A percentile compares a stretch with the other conserved stretches of the same genome.
Conservation (phyloP, 2,888 invertebrate genomes). For the Cetonia aurata region DNA sequence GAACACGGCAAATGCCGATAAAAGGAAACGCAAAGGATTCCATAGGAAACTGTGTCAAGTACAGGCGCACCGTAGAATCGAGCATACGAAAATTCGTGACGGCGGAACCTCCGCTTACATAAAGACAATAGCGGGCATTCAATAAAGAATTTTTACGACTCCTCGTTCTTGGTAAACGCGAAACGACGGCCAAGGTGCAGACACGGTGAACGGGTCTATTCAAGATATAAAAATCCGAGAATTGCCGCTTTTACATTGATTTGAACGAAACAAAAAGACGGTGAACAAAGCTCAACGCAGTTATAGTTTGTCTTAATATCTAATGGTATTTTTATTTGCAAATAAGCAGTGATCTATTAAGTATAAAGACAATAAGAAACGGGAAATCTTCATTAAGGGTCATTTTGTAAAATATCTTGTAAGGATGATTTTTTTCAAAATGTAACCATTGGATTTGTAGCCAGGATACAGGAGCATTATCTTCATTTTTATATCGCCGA, state of each 20-base stretch:
- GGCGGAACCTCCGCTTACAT: neutral
- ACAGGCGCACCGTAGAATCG: neutral
- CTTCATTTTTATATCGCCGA: too few relatives aligned
- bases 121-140: neutral
- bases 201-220: neutral
- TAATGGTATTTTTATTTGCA: too few relatives aligned
- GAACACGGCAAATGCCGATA: neutral
- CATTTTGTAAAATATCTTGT: too few relatives aligned
- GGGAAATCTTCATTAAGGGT: too few relatives aligned
- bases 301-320: too few relatives aligned
- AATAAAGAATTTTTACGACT: slow-evolving; percentile 12
- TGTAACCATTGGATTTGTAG: too few relatives aligned
- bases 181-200: neutral
- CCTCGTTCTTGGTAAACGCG: neutral
- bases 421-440: too few relatives aligned
- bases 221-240: neutral
- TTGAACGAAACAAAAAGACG: too few relatives aligned
- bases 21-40: slow-evolving; percentile 11
- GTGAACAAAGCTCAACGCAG: too few relatives aligned
- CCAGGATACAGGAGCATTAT: too few relatives aligned
- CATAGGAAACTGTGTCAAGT: slow-evolving; percentile 7
- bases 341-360: too few relatives aligned
- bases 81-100: slow-evolving; percentile 10
- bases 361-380: too few relatives aligned
- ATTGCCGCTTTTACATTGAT: neutral